Percentiles rank a stretch among this genome's conserved stretches.
These are phyloP conservation scores for Polia nebulosa DNA, from an alignment of 2,888 invertebrate genomes.

Conservation along the genomic window DNA sequence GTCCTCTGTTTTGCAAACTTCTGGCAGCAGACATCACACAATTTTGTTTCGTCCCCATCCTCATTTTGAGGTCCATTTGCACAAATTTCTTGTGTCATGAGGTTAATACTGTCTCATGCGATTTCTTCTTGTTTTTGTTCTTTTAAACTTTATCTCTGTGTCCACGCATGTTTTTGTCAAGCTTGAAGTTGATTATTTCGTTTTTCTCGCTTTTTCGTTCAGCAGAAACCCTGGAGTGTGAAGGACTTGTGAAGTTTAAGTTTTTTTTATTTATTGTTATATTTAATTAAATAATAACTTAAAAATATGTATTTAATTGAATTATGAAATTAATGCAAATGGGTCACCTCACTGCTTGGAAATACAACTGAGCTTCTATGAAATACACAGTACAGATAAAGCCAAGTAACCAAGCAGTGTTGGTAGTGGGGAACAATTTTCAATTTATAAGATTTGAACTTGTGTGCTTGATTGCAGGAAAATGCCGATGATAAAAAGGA, in stretches of 20 bases:
- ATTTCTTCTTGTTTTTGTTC: slow-evolving; percentile 75
- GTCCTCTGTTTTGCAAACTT: slow-evolving; percentile 55
- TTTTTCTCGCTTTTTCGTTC: slow-evolving; percentile 72
- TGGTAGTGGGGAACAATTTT: slow-evolving; percentile 82
- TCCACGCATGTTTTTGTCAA: slow-evolving; percentile 89
- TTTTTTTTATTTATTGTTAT: slow-evolving; percentile 62
- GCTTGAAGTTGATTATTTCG: slow-evolving; percentile 65
- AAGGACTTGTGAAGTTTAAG: slow-evolving; percentile 58
- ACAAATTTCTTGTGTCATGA: slow-evolving; percentile 80
- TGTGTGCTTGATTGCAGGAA: slow-evolving; percentile 86
- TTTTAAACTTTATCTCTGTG: slow-evolving; percentile 85
- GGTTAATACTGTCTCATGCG: slow-evolving; percentile 73
- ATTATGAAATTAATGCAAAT: slow-evolving; percentile 84
- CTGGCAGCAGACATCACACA: slow-evolving; percentile 85
- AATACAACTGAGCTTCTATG: slow-evolving; percentile 39
- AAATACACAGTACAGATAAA: background rate
- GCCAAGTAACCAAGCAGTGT: slow-evolving; percentile 73
- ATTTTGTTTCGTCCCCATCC: slow-evolving; percentile 83
- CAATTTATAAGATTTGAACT: slow-evolving; percentile 78
- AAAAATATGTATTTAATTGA: slow-evolving; percentile 63
- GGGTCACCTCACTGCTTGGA: slow-evolving; percentile 86
- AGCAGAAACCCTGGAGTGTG: slow-evolving; percentile 67
- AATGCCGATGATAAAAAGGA: slow-evolving; percentile 92
- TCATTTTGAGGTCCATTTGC: slow-evolving; percentile 89
- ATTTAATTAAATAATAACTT: slow-evolving; percentile 26